Conservation (phyloP, 1,140 invertebrate genomes). For the Andrena cerasifolii region DNA sequence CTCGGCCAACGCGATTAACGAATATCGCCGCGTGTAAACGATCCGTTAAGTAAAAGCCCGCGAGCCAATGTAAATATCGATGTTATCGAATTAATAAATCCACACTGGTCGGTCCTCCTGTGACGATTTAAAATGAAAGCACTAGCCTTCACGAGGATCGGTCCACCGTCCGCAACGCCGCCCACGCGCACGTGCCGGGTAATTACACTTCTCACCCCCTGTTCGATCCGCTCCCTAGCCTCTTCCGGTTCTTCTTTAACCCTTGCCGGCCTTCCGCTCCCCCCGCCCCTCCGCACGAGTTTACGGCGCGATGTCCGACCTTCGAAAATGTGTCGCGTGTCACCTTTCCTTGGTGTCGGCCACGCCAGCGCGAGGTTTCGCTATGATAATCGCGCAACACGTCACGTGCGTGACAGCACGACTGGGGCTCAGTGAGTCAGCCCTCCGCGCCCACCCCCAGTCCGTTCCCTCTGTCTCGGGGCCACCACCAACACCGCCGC, state of each 20-base stretch:
- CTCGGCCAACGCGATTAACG: slow-evolving; percentile 20
- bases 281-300: not conserved
- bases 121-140: not conserved
- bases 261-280: no score
- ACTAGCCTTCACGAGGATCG: not conserved
- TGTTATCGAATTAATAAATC: slow-evolving; percentile 17
- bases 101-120: not conserved
- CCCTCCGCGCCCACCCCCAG: slow-evolving; percentile 12
- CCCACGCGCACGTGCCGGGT: not conserved
- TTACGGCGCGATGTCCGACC: slow-evolving; percentile 18
- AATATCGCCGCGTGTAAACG: not conserved
- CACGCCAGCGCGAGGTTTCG: slow-evolving; percentile 49
- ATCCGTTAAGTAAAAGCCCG: no score
- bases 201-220: no score
- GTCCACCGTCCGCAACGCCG: not conserved
- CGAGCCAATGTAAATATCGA: no score
- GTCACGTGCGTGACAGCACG: slow-evolving; percentile 59
- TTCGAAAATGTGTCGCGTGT: slow-evolving; percentile 61
- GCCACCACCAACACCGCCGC: slow-evolving; percentile 20
- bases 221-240: no score
- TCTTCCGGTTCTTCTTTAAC: not conserved
- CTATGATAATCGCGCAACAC: slow-evolving; percentile 62
- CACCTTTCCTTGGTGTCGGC: slow-evolving; percentile 36
- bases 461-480: slow-evolving; percentile 14
- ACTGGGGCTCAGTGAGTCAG: slow-evolving; percentile 56